Conservation (phyloP, 2,888 invertebrate species). For the Lithophane socia region DNA sequence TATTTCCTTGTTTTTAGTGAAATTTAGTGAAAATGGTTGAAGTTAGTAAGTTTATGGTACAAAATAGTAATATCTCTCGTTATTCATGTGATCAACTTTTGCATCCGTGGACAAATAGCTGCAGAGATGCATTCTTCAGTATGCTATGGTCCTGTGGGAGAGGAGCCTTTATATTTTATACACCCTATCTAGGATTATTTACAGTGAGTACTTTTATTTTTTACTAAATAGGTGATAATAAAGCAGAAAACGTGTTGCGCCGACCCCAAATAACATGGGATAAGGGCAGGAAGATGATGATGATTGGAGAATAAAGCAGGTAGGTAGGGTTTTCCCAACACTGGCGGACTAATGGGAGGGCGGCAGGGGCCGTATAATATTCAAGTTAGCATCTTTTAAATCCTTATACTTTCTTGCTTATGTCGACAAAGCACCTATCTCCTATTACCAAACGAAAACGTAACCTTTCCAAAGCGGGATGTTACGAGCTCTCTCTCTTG, state of each 20-base stretch:
- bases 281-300: no score
- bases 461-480: not conserved
- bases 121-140: slow-evolving; percentile 72
- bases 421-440: no score
- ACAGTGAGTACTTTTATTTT: slow-evolving; percentile 73
- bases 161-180: slow-evolving; percentile 77
- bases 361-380: not conserved
- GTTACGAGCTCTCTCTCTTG: not conserved
- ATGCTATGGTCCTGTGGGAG: slow-evolving; percentile 74
- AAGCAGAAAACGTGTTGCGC: no score
- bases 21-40: slow-evolving; percentile 79
- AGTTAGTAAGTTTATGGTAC: slow-evolving; percentile 80
- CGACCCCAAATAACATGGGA: no score
- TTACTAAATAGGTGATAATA: not conserved
- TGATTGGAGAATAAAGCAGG: not conserved
- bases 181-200: slow-evolving; percentile 70
- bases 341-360: not conserved
- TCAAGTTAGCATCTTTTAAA: not conserved
- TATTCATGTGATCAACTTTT: slow-evolving; percentile 75
- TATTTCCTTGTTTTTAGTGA: not conserved
- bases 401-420: not conserved
- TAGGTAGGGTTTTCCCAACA: not conserved
- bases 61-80: slow-evolving; percentile 65
- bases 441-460: not conserved
- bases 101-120: slow-evolving; percentile 83